Conservation (phyloP, 2,797 vertebrate genomes). For the Mormyrus proboscirostris region DNA sequence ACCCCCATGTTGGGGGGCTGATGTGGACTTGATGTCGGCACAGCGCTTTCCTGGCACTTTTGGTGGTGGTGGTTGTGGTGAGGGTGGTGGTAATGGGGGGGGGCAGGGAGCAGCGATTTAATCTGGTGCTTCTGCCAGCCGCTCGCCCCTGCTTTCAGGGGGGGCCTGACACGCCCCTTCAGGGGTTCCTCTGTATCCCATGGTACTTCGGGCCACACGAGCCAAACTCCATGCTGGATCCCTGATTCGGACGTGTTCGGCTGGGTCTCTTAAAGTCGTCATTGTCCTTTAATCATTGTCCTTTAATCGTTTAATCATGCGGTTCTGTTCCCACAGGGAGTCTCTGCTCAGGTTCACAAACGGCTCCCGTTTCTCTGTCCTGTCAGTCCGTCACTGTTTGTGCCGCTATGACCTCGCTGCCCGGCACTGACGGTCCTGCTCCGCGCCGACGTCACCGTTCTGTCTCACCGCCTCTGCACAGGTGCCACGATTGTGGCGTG, state of each 20-base stretch:
- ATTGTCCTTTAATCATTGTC: not conserved
- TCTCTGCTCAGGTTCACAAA: conserved; percentile 17
- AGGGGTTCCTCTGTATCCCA: not conserved
- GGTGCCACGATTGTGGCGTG: not conserved
- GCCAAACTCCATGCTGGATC: not conserved
- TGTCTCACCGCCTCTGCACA: not conserved
- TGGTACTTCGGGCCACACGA: not conserved
- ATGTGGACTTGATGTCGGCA: not conserved
- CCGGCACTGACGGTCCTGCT: not conserved
- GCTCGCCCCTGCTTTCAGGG: not conserved
- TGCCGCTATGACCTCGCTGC: not conserved
- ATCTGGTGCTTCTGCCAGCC: not conserved
- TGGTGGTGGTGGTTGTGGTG: not conserved
- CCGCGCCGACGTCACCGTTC: not conserved
- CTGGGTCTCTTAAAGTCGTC: not conserved
- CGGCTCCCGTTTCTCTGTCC: not conserved
- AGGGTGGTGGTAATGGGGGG: not conserved
- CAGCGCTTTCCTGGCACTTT: not conserved
- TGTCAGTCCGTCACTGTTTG: not conserved
- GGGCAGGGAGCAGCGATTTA: not conserved
- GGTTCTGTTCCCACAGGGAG: not conserved
- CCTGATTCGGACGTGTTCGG: not conserved
- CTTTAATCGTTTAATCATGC: not conserved
- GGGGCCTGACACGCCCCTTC: not conserved
- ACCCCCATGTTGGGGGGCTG: not conserved